A percentile compares a stretch with the other conserved stretches of the same genome.
Conservation (phyloP, 2,797 vertebrate genomes). For the Propithecus perrieri region DNA sequence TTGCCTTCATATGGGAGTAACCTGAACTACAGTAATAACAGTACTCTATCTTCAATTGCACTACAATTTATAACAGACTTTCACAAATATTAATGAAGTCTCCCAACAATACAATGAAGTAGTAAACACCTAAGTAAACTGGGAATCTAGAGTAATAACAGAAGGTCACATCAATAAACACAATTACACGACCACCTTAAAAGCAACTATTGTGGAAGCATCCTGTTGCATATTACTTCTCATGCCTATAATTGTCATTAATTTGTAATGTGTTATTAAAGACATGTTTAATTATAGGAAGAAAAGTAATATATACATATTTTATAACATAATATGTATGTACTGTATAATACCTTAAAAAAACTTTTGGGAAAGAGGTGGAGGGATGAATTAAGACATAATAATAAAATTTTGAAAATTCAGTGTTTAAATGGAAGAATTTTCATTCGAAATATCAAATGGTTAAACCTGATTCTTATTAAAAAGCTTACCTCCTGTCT, state of each 20-base stretch:
- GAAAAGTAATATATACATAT: not conserved
- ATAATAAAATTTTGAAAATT: not conserved
- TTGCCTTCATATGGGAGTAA: not conserved
- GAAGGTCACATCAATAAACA: not conserved
- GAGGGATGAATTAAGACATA: not conserved
- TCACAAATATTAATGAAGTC: not conserved
- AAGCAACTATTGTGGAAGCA: not conserved
- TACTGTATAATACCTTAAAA: not conserved
- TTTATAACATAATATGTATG: not conserved
- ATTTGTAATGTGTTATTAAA: not conserved
- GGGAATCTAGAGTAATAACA: not conserved
- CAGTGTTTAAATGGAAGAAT: not conserved
- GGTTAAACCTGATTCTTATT: not conserved
- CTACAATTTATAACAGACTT: not conserved
- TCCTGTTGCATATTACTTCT: not conserved
- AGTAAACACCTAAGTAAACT: not conserved
- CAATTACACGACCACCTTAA: not conserved
- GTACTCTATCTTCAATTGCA: not conserved
- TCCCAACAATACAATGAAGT: not conserved
- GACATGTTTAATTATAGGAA: not conserved
- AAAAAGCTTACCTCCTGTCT: not conserved
- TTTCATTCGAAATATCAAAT: conserved; percentile 38
- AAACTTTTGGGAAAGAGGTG: not conserved
- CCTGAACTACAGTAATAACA: not conserved
- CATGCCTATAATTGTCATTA: not conserved